Evolutionary conservation across 2,113 vertebrate species (phyloP).

Genomic region (Electrona antarctica): DNA sequence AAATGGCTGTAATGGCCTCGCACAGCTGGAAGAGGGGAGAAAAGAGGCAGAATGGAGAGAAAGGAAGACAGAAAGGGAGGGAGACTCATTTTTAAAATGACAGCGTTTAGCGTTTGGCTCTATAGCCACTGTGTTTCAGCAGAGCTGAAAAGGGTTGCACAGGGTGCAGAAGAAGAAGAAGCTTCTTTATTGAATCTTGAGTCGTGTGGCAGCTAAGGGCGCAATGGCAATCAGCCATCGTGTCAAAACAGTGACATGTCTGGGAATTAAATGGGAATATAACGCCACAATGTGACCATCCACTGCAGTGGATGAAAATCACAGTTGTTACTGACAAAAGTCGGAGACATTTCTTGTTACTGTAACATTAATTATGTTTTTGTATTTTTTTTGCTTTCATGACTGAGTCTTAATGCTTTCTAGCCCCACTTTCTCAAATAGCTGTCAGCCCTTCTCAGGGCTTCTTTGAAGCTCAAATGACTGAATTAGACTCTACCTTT

Average conservation of each 20-base stretch:
- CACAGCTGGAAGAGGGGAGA: constrained; percentile 47
- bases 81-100: constrained; percentile 52
- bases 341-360: constrained; percentile 34
- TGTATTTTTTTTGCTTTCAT: constrained; percentile 48
- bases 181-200: constrained; percentile 17
- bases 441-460: constrained; percentile 66
- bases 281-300: constrained; percentile 8
- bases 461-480: constrained; percentile 71
- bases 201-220: not conserved
- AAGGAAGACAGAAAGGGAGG: constrained; percentile 12
- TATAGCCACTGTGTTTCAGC: constrained; percentile 40
- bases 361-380: constrained; percentile 24
- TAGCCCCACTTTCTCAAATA: constrained; percentile 65
- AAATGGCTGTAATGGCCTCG: constrained; percentile 49
- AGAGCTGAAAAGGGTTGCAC: constrained; percentile 6
- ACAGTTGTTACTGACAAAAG: constrained; percentile 57
- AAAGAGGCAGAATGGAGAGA: constrained; percentile 30
- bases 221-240: constrained; percentile 3
- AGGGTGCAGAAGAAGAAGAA: not conserved
- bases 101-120: constrained; percentile 43
- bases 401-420: constrained; percentile 60
- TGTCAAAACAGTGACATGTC: constrained; percentile 12
- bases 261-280: constrained; percentile 7
- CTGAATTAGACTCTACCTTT: constrained; percentile 75
- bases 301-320: constrained; percentile 31